Evolutionary conservation across 2,888 invertebrate genomes (phyloP).

Genomic region (Agrochola litura): DNA sequence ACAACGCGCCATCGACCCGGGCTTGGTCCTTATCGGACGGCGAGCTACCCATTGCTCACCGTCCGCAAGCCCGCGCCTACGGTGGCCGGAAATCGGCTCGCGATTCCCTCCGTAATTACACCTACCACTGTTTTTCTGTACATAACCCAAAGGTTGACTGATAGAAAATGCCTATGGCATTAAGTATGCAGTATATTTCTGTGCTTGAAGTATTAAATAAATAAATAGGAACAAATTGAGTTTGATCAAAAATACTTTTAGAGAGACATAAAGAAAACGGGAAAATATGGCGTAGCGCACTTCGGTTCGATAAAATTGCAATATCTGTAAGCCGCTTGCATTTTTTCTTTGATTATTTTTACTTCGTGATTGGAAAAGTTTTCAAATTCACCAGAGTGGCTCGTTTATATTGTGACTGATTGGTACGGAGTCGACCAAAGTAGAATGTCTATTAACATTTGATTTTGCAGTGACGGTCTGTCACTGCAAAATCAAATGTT

Average conservation of each 20-base stretch:
- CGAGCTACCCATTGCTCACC: no score
- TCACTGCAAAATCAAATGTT: neutral
- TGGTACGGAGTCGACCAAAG: neutral
- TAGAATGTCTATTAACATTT: no score
- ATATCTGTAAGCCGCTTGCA: constrained; percentile 38
- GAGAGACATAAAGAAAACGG: neutral
- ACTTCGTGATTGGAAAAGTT: constrained; percentile 40
- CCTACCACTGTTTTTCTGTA: no score
- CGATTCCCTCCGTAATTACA: no score
- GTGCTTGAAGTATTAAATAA: neutral
- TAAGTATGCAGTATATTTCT: no score
- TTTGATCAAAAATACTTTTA: neutral
- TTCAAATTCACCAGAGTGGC: constrained; percentile 19
- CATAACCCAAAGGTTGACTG: no score
- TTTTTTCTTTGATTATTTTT: constrained; percentile 22
- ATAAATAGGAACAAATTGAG: neutral
- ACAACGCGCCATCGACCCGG: no score
- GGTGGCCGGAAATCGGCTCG: no score
- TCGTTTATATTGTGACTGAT: constrained; percentile 2
- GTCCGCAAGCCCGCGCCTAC: no score
- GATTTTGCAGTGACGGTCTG: no score
- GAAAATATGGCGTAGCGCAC: constrained; percentile 11
- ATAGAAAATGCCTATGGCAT: no score
- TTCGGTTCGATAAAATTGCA: constrained; percentile 32
- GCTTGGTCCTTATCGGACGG: no score